Conservation (phyloP, 2,797 vertebrate species). For the Pangasius krempfi region DNA sequence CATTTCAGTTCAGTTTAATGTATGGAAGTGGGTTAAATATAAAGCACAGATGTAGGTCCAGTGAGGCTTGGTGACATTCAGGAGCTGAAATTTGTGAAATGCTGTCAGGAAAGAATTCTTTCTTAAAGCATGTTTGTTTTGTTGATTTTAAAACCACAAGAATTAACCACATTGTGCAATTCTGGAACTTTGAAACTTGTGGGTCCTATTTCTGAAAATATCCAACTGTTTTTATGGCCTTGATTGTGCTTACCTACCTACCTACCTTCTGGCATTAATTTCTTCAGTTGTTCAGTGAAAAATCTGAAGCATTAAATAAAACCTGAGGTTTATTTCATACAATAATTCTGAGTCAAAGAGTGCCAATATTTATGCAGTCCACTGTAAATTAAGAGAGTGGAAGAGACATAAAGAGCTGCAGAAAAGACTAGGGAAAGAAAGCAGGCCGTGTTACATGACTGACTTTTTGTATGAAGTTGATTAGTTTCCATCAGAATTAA, state of each 20-base stretch:
- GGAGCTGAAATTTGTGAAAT: background rate
- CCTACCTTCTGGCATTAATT: background rate
- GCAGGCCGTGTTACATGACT: constrained; percentile 14
- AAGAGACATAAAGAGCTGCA: background rate
- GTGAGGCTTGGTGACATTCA: background rate
- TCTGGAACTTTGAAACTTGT: background rate
- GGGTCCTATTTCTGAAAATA: background rate
- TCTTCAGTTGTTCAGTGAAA: background rate
- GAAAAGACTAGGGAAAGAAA: background rate
- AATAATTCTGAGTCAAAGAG: background rate
- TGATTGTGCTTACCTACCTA: no score
- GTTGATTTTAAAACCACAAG: background rate
- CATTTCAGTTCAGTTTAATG: background rate
- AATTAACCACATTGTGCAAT: background rate
- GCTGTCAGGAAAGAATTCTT: background rate
- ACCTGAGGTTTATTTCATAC: background rate
- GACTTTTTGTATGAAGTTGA: constrained; percentile 8
- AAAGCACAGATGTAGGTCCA: no score
- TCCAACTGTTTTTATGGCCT: background rate
- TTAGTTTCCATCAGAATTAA: constrained; percentile 22
- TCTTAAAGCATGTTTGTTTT: background rate
- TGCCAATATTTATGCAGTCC: background rate
- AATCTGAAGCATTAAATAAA: background rate
- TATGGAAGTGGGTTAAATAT: no score
- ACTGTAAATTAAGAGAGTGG: background rate